Evolutionary conservation across 2,113 vertebrate genomes (phyloP).

Genomic region (Coptodon rendalli): DNA sequence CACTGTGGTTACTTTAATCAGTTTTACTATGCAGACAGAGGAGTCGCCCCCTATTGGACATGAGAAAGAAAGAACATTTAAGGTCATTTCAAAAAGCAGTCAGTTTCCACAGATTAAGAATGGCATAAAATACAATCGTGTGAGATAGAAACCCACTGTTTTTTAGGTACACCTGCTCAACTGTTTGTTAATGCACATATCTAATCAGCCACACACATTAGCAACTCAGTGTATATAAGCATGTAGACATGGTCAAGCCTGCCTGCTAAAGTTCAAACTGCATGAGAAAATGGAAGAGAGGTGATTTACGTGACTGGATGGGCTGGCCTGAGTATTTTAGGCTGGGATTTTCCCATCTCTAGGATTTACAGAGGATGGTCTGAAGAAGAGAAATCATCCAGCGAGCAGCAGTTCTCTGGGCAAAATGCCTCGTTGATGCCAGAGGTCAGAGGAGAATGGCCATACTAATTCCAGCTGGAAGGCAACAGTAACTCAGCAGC

Average conservation of each 20-base stretch:
- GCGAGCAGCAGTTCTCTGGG: not conserved
- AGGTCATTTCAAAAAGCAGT: not conserved
- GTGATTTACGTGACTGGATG: not conserved
- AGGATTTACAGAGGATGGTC: not conserved
- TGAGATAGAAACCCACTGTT: not conserved
- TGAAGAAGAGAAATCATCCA: not conserved
- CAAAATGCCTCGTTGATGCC: not conserved
- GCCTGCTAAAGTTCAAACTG: not conserved
- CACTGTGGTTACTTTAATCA: not conserved
- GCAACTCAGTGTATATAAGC: not conserved
- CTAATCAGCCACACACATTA: not conserved
- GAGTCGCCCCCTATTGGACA: not conserved
- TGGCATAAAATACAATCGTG: not conserved
- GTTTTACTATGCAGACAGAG: not conserved
- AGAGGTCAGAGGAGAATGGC: not conserved
- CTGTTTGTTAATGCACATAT: not conserved
- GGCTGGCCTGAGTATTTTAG: not conserved
- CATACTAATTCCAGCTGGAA: not conserved
- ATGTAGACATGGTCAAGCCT: fast-evolving
- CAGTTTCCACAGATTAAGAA: not conserved
- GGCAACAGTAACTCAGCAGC: not conserved
- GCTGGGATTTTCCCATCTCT: not conserved
- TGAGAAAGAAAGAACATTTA: not conserved
- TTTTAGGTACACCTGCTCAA: not conserved
- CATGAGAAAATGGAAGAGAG: not conserved